Conservation (phyloP, 2,888 invertebrate genomes). For the Anaspis maculata region DNA sequence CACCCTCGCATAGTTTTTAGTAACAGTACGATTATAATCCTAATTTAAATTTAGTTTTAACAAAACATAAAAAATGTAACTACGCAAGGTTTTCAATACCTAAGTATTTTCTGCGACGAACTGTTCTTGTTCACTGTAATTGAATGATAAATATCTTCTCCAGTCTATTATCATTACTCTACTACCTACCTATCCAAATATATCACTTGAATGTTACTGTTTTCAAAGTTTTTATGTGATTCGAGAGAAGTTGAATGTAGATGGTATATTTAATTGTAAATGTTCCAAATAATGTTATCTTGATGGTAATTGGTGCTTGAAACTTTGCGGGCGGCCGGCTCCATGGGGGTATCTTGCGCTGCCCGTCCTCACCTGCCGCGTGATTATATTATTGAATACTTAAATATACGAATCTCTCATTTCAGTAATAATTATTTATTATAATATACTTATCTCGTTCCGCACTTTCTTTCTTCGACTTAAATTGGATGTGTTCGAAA, state of each 20-base stretch:
- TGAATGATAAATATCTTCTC: too few species aligned
- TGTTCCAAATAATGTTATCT: constrained; percentile 31
- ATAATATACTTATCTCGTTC: constrained; percentile 22
- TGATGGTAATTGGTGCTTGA: constrained; percentile 38
- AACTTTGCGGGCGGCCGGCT: constrained; percentile 4
- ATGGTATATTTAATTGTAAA: constrained; percentile 35
- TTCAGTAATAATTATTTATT: too few species aligned
- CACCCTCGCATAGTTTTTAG: constrained; percentile 38
- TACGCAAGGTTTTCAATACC: not conserved
- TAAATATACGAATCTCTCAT: too few species aligned
- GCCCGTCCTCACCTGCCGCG: too few species aligned
- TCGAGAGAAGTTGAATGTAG: constrained; percentile 36
- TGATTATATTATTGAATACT: too few species aligned
- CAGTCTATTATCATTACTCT: constrained; percentile 17
- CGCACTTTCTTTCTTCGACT: constrained; percentile 30
- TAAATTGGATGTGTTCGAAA: constrained; percentile 33
- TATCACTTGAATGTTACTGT: constrained; percentile 43
- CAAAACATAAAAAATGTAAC: not conserved
- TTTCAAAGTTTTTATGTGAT: constrained; percentile 43
- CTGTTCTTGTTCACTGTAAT: too few species aligned
- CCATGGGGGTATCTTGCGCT: too few species aligned
- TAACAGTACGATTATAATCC: constrained; percentile 21
- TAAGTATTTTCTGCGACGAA: too few species aligned
- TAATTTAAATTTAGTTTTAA: not conserved
- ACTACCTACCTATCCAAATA: too few species aligned